Evolutionary conservation across 1,140 invertebrate genomes (phyloP), one percentile per base, ranked within the genome.

Genomic region (Ostrea edulis): DNA sequence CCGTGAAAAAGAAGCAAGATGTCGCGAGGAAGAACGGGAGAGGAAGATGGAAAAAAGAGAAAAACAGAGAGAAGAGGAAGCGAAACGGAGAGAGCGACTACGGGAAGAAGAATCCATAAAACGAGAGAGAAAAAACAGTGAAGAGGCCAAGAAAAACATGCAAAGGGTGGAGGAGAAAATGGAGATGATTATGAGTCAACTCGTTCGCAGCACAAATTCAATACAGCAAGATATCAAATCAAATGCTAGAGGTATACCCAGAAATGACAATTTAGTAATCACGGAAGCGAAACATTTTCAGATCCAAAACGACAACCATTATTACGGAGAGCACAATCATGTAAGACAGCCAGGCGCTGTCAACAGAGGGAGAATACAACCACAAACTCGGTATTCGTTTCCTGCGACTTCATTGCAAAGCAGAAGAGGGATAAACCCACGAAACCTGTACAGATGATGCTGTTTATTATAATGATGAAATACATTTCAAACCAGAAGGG

Each of bases 21-120:
- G 14, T 14, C 68, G 29, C 14, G 68, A 44, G 68, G 12, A 77
- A 11, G 68, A 77, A 35, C 25, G 14, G 29, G 68, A 77, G 29
- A 25, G 68, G 25, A 77, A 35, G 29, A 77, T 77, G 68, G 68
- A 77, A 9, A 25, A 77, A 29, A 77, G 22, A 11, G 68, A 77
- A 29, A 77, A 25, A 77, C 25, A 29, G 68, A 22, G 25, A 25
- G 68, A 77, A 25, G 68, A 77, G 29, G 68, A 77, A 77, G 68
- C 55, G 7, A 62, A 62, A n/a, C 17, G 55, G 29, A 22, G 8
- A 35, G 68, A 77, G 22, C 25, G 29, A 77, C 14, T 14, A 11
- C 25, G 68, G 29, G 68, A 77, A 9, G 68, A 77, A 77, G 68
- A 77, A 77, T 62, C 8, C 25, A 25, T 29, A 77, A 22, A 25